Evolutionary conservation across 2,888 invertebrate species (phyloP), one percentile per base, ranked within the genome.

Genomic region (Autographa pulchrina): DNA sequence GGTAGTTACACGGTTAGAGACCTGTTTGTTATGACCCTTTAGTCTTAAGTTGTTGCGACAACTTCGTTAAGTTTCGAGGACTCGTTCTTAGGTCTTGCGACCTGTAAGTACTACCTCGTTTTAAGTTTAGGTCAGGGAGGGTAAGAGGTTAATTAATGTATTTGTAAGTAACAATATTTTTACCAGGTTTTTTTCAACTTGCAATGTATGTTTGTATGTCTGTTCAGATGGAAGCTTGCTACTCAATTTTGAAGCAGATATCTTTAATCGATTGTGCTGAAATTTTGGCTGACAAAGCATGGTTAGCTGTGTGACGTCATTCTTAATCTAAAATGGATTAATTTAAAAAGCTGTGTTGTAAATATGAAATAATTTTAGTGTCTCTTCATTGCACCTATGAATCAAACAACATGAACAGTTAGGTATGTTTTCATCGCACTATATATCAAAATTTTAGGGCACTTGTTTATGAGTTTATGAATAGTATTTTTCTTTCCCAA

Each of bases 1-100:
- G 43, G 43, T 77, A 77, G 74, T 82, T 65, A 2, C 16, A 38
- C 9, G 61, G 58, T 52, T 58, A 25, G 25, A 25, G 2, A 25
- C 25, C 25, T 25, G 25, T 25, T 64, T 48, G 32, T 59, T 71
- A 77, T 58, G 60, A 38, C 43, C 58, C 38, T 25, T 60, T 32
- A 16, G 18, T 4, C 32, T 59, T 61, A 64, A 61, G 31, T 64
- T 68, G 63, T 72, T 68, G n/a, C n/a, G 20, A 54, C 54, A 54
- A 54, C 18, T 18, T 8, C 8, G 18, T 20, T 2, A 20, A 54
- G 54, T 54, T 18, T 20, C 18, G 11, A 52, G 20, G 18, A 52
- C 8, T 52, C 20, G 18, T 54, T 11, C 11, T 54, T 54, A 54
- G 54, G 54, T 54, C 18, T 54, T 18, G 54, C 11, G 54, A n/a